Percentiles rank a stretch among this genome's conserved stretches.
Conservation (phyloP, 1,140 invertebrate species). For the Drosophila simulans region DNA sequence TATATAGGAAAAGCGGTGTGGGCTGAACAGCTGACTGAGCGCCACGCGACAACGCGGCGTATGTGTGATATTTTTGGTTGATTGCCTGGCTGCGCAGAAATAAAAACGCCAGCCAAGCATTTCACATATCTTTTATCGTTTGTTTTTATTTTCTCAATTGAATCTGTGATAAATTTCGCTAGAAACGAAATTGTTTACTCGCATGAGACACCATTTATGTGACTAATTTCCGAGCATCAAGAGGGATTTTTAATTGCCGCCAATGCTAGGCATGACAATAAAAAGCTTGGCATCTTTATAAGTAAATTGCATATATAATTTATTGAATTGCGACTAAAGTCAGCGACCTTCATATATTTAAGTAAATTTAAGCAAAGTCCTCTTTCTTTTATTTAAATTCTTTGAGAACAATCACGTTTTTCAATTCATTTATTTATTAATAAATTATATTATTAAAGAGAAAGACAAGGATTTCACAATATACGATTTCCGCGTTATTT, state of each 20-base stretch:
- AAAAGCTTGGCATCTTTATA: not conserved
- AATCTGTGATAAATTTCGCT: constrained; percentile 10
- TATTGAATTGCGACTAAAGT: too few species aligned
- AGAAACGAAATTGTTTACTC: constrained; percentile 13
- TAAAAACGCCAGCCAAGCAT: constrained; percentile 19
- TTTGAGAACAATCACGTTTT: not conserved
- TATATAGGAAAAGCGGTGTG: not conserved
- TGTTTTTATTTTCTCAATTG: constrained; percentile 13
- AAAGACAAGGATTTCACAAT: not conserved
- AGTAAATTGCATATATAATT: too few species aligned
- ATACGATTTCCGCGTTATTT: constrained; percentile 2
- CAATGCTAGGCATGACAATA: not conserved
- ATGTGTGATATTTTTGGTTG: constrained; percentile 54
- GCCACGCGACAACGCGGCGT: constrained; percentile 63
- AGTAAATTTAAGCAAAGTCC: too few species aligned
- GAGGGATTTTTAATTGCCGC: not conserved
- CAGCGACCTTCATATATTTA: too few species aligned
- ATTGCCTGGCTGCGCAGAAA: constrained; percentile 11
- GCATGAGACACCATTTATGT: constrained; percentile 1
- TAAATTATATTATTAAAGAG: not conserved
- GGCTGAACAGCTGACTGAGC: constrained; percentile 16
- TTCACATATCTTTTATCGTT: constrained; percentile 1
- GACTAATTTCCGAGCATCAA: constrained; percentile 7
- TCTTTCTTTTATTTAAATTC: not conserved
- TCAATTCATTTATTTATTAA: not conserved